These are phyloP conservation scores for Automeris io DNA, from an alignment of 2,888 invertebrate species.

Conservation along the genomic window DNA sequence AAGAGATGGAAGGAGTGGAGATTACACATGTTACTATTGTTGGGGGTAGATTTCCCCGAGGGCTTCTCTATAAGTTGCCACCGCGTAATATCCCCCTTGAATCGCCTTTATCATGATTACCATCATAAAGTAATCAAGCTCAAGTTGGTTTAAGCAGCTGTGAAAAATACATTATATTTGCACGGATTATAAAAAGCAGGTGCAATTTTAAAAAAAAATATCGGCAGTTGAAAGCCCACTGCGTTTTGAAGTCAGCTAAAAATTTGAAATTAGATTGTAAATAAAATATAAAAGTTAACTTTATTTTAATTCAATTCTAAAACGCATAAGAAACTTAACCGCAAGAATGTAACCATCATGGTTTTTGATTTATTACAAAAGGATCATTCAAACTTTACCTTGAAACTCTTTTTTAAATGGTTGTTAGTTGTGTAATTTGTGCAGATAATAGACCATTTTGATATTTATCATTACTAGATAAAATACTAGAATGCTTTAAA, in stretches of 20 bases:
- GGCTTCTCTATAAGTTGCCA: constrained; percentile 39
- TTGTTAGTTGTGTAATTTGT: too few species aligned
- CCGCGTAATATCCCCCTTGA: constrained; percentile 26
- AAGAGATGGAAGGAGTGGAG: neutral
- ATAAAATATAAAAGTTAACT: too few species aligned
- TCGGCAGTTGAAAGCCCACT: too few species aligned
- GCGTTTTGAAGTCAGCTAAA: too few species aligned
- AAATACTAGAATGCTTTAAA: neutral
- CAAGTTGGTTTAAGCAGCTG: constrained; percentile 24
- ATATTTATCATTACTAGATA: neutral
- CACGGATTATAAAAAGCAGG: constrained; percentile 4
- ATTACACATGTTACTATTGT: neutral
- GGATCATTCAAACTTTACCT: neutral
- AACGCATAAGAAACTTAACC: too few species aligned
- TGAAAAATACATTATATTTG: neutral
- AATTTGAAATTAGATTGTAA: too few species aligned
- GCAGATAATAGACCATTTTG: neutral
- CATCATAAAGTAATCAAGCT: constrained; percentile 44
- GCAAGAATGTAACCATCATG: neutral
- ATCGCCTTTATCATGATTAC: constrained; percentile 47
- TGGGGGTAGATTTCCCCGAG: constrained; percentile 38
- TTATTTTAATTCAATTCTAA: too few species aligned
- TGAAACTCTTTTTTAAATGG: neutral
- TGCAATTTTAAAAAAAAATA: constrained; percentile 8
- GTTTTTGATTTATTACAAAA: constrained; percentile 1